phyloP scores from a whole-genome alignment of 1,140 invertebrate species.

The Drosophila ambigua region DNA sequence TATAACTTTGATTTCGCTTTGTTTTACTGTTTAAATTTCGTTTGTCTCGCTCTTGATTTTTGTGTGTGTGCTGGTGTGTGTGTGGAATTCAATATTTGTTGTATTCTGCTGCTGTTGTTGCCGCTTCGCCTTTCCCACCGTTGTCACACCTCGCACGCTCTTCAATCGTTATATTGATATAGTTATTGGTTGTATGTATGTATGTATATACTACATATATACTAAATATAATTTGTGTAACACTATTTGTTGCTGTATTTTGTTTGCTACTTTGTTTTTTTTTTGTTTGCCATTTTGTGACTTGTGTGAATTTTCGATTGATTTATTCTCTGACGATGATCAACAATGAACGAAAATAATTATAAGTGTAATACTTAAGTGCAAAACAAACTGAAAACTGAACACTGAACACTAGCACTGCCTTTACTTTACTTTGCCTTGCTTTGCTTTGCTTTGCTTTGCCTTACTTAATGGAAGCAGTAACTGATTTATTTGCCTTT shows the following conservation, averaged over 20 bases:
- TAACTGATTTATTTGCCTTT: conserved; percentile 18
- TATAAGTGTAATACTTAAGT: conserved; percentile 28
- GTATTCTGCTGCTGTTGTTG: neutral
- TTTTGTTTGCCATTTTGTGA: conserved; percentile 42
- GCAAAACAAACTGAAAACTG: conserved; percentile 20
- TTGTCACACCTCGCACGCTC: too few relatives aligned
- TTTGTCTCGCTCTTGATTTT: conserved; percentile 2
- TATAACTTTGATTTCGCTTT: conserved; percentile 50
- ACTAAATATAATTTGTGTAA: conserved; percentile 32
- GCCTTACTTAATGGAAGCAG: conserved; percentile 24
- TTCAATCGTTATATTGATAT: conserved; percentile 51
- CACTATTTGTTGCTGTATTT: conserved; percentile 42
- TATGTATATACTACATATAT: conserved; percentile 28
- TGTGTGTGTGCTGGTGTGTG: conserved; percentile 24
- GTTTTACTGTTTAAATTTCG: conserved; percentile 30
- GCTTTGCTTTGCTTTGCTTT: neutral
- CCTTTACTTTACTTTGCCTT: neutral
- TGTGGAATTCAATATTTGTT: conserved; percentile 15
- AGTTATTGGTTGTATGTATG: conserved; percentile 36
- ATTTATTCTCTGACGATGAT: conserved; percentile 10
- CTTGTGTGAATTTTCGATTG: conserved; percentile 18
- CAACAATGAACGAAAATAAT: conserved; percentile 24
- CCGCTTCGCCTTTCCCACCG: conserved; percentile 17
- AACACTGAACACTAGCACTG: conserved; percentile 1
- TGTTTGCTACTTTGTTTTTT: conserved; percentile 34